These are phyloP conservation scores for Eremophila alpestris DNA, from an alignment of 2,797 vertebrate species.

Conservation along the genomic window DNA sequence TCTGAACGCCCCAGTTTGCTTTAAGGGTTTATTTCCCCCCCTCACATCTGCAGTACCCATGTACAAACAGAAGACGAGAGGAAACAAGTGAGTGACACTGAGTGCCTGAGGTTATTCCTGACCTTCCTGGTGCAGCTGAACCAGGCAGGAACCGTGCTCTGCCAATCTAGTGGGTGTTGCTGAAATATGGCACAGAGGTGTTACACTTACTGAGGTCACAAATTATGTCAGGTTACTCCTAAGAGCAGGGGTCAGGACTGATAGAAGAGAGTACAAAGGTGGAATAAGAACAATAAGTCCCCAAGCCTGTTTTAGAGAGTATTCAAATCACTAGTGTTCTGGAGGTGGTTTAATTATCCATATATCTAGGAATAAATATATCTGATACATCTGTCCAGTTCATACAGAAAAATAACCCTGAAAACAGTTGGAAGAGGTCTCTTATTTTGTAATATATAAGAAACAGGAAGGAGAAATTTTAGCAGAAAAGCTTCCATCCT, in stretches of 20 bases:
- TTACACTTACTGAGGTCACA: neutral
- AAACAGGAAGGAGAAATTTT: slow-evolving; percentile 5
- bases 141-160: neutral
- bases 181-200: neutral
- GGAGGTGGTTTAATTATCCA: neutral
- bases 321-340: neutral
- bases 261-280: neutral
- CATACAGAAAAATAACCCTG: neutral
- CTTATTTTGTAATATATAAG: neutral
- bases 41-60: neutral
- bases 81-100: neutral
- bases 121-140: neutral
- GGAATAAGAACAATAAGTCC: neutral
- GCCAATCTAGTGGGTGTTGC: neutral
- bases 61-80: neutral
- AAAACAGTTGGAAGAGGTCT: neutral
- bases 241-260: neutral
- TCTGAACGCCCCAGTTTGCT: neutral
- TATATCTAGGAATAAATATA: neutral
- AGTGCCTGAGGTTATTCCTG: neutral
- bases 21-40: neutral
- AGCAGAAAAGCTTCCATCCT: neutral
- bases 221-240: neutral
- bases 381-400: neutral
- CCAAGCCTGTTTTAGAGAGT: neutral